phyloP scores from a whole-genome alignment of 2,113 vertebrate genomes.

The Cephalopholis sonnerati region DNA sequence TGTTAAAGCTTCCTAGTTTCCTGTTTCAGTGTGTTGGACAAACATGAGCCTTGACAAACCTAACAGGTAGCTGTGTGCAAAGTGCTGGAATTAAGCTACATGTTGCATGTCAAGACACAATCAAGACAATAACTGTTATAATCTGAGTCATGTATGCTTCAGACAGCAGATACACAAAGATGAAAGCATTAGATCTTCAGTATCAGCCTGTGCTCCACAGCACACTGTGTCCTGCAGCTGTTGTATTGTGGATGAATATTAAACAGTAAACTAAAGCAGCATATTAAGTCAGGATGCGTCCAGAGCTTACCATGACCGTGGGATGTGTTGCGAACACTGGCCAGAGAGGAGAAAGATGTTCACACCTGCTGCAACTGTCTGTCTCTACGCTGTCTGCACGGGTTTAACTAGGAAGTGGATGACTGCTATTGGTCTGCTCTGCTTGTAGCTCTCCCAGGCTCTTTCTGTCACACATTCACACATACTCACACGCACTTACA shows the following conservation, averaged over 20 bases:
- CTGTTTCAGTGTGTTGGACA: background rate
- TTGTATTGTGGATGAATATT: conserved; percentile 16
- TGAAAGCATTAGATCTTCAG: background rate
- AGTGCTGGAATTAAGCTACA: background rate
- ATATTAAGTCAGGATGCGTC: background rate
- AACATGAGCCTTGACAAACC: background rate
- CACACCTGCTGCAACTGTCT: conserved; percentile 26
- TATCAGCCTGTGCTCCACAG: background rate
- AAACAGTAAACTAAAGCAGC: conserved; percentile 32
- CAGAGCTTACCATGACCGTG: conserved; percentile 7
- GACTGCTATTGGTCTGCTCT: conserved; percentile 26
- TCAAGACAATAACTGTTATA: background rate
- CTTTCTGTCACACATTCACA: background rate
- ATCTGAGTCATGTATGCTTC: background rate
- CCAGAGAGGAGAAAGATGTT: conserved; percentile 7
- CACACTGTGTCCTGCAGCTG: background rate
- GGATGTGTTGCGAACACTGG: background rate
- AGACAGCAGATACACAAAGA: background rate
- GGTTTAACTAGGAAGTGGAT: background rate
- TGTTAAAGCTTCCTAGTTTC: background rate
- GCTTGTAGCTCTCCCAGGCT: background rate
- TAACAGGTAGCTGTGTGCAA: background rate
- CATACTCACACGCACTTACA: conserved; percentile 2
- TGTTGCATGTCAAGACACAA: background rate
- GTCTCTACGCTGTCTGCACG: background rate